Base-by-base conservation (phyloP, 2,888 invertebrate species). In the Dione juno region DNA sequence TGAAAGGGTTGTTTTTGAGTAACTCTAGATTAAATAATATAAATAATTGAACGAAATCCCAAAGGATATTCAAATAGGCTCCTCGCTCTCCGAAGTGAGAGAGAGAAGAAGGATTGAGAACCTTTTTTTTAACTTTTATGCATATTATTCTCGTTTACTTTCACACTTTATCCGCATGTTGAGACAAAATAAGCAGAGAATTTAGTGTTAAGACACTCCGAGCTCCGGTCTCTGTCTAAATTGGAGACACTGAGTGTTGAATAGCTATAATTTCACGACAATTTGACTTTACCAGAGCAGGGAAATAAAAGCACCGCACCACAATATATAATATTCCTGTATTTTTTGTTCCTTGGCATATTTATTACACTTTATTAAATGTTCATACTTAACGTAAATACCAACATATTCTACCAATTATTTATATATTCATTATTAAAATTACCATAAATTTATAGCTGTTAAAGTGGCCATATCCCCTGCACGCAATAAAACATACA, bases 401-500 rank as follows among this genome's bases (percentile, higher is more conserved):
- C 7, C 3, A 53, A 53, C 40, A 57, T 2, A 57, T 7, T 40
- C 16, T 57, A 37, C 19, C 7, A 16, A 40, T 57, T 40, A 11
- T 57, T 16, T 57, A 37, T 16, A 9, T 19, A 28, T 28, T 28
- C 5, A 28, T 28, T 28, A 37, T 37, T 16, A 57, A 40, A 57
- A 57, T 40, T 37, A 57, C 13, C 35, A 57, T 40, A 40, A 40
- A 37, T 57, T 40, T 40, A 57, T 57, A 40, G 1, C 37, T 37
- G 37, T 40, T 40, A 13, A 57, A 57, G 57, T 57, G 16, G 16
- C 16, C 57, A 16, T 57, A 40, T 57, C 37, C 16, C 37, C 11
- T 16, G 40, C 16, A 57, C 10, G n/a, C 11, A 45, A 61, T 61
- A 28, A 61, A 61, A 61, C 61, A 61, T 61, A 61, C 45, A 61